Percentiles rank a stretch among this genome's conserved stretches.
Evolutionary conservation across 2,888 invertebrate genomes (phyloP).

Genomic region (Thyatira batis): DNA sequence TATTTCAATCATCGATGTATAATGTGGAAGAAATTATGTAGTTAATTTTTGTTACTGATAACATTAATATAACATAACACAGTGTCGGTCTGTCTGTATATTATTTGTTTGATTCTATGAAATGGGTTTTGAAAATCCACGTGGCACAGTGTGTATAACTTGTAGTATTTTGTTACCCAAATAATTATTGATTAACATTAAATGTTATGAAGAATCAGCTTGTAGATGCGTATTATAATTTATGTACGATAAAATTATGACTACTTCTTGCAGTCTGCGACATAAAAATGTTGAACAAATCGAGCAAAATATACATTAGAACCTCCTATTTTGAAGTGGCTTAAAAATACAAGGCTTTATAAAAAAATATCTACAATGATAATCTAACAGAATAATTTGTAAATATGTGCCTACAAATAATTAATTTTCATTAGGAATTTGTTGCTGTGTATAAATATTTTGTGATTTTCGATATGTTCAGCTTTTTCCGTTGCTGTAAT

Average conservation of each 20-base stretch:
- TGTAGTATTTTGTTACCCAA: neutral
- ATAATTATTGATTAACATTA: neutral
- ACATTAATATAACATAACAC: neutral
- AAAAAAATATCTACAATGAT: too few species aligned
- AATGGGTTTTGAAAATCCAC: neutral
- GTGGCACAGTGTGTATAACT: too few species aligned
- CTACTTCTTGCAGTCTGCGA: neutral
- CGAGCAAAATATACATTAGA: too few species aligned
- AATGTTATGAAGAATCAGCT: neutral
- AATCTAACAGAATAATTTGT: too few species aligned
- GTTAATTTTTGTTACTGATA: neutral
- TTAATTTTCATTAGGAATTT: too few species aligned
- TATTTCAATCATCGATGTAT: neutral
- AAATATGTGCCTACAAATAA: too few species aligned
- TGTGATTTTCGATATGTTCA: too few species aligned
- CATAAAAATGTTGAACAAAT: too few species aligned
- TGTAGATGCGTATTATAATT: neutral
- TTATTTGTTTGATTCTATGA: neutral
- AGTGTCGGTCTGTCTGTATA: neutral
- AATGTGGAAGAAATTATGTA: neutral
- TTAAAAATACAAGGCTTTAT: too few species aligned
- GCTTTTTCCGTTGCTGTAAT: too few species aligned
- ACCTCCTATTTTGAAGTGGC: too few species aligned
- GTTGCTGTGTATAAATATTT: too few species aligned
- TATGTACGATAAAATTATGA: neutral